These are phyloP conservation scores for Edolisoma coerulescens DNA, from an alignment of 2,113 vertebrate species.

Conservation along the genomic window DNA sequence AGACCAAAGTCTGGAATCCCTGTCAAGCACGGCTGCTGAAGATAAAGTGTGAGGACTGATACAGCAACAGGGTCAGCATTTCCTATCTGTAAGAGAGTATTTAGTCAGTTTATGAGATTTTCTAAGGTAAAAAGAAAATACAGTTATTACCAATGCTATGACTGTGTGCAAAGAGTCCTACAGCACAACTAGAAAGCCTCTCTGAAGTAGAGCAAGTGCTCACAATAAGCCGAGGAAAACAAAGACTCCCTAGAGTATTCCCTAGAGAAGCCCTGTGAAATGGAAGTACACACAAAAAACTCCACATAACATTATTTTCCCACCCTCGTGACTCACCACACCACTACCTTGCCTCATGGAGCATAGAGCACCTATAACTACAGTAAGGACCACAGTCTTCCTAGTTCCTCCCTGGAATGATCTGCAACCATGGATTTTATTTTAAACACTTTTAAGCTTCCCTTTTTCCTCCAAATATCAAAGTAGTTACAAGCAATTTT, in stretches of 20 bases:
- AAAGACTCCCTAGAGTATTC: neutral
- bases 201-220: neutral
- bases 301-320: rapidly evolving
- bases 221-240: neutral
- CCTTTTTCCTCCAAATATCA: neutral
- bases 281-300: neutral
- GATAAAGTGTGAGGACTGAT: neutral
- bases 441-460: neutral
- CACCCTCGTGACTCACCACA: neutral
- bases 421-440: neutral
- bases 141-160: neutral
- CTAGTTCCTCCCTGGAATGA: neutral
- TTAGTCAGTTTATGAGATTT: neutral
- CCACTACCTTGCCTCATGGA: neutral
- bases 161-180: neutral
- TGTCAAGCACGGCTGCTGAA: neutral
- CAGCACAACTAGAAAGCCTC: neutral
- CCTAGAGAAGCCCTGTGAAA: neutral
- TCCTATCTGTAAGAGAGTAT: neutral
- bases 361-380: rapidly evolving
- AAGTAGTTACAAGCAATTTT: neutral
- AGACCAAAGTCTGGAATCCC: neutral
- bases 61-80: neutral
- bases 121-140: neutral
- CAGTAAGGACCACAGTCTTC: neutral